Evolutionary conservation across 2,888 invertebrate genomes (phyloP).

Genomic region (Lomographa bimaculata): DNA sequence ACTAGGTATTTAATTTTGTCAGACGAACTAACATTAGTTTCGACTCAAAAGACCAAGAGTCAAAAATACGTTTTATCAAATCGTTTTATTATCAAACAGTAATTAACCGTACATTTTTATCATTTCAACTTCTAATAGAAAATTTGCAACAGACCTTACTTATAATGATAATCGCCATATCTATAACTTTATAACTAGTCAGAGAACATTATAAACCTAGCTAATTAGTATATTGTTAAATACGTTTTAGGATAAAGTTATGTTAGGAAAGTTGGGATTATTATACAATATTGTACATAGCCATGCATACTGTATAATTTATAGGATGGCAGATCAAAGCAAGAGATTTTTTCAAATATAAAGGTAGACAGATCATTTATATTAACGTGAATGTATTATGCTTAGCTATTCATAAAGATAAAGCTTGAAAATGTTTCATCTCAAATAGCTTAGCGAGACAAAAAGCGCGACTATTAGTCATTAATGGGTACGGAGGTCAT

Average conservation of each 20-base stretch:
- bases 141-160: conserved; percentile 70
- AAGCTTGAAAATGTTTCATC: conserved; percentile 14
- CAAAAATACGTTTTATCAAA: conserved; percentile 23
- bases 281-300: conserved; percentile 32
- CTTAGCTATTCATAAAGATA: conserved; percentile 8
- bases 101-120: conserved; percentile 25
- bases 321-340: conserved; percentile 37
- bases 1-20: background rate
- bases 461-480: conserved; percentile 19
- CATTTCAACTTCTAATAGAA: conserved; percentile 27
- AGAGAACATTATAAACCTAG: conserved; percentile 66
- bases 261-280: conserved; percentile 20
- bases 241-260: conserved; percentile 23
- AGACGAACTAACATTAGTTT: conserved; percentile 7
- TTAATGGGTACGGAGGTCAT: conserved; percentile 12
- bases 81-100: conserved; percentile 27
- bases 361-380: conserved; percentile 24
- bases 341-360: too few relatives aligned
- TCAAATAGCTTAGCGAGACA: conserved; percentile 18
- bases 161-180: conserved; percentile 64
- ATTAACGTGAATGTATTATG: conserved; percentile 14
- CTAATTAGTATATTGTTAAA: conserved; percentile 50
- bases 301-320: too few relatives aligned
- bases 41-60: conserved; percentile 12
- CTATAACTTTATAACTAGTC: conserved; percentile 64